These are phyloP conservation scores for Pseudorhiza aurosa DNA, from an alignment of 30 jellyfish, hydroid and myxozoan genomes.

Conservation along the genomic window DNA sequence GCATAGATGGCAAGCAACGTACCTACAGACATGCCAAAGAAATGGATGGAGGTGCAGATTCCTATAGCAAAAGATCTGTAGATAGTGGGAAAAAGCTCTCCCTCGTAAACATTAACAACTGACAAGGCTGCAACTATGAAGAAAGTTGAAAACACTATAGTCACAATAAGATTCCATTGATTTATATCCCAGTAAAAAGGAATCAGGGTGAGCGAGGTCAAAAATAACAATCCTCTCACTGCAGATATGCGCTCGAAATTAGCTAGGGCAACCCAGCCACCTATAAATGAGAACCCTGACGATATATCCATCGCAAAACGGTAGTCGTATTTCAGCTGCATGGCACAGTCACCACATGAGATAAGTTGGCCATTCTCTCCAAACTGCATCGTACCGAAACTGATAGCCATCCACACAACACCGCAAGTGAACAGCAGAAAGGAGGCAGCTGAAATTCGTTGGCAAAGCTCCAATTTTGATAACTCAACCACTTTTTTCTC, in stretches of 20 bases:
- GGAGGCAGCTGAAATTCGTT: neutral
- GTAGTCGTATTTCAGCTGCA: neutral
- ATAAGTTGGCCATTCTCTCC: neutral
- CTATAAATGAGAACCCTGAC: neutral
- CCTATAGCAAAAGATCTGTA: neutral
- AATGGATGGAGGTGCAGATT: neutral
- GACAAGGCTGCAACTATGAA: neutral
- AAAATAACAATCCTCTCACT: neutral
- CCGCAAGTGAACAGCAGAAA: neutral
- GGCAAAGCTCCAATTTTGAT: neutral
- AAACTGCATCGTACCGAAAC: conserved; percentile 5
- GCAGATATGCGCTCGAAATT: neutral
- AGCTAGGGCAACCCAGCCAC: neutral
- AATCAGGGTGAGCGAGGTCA: neutral
- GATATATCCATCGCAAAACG: neutral
- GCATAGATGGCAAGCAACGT: neutral
- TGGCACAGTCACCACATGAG: neutral
- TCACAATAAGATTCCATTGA: neutral
- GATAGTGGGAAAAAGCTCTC: neutral
- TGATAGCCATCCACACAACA: neutral
- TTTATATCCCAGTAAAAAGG: neutral
- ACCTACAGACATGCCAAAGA: neutral
- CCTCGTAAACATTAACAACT: neutral
- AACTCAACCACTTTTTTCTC: neutral
- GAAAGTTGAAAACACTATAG: neutral